phyloP scores from a whole-genome alignment of 2,797 vertebrate species.

The Mus caroli region DNA sequence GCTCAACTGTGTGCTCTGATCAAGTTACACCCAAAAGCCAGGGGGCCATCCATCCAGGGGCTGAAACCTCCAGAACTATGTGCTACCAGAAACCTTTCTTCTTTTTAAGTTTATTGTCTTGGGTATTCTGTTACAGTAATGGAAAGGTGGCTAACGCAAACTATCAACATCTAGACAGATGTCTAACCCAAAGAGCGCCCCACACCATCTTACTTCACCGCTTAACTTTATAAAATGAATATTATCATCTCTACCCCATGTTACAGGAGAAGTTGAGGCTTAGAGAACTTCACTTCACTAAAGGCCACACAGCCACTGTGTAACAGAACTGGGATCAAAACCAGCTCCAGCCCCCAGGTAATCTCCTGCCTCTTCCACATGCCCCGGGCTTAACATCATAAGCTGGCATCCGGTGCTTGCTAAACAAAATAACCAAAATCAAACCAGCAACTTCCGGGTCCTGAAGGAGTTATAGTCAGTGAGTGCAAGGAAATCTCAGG shows the following conservation, averaged over 20 bases:
- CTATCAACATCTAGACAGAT: background rate
- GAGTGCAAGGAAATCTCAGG: background rate
- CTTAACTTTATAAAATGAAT: background rate
- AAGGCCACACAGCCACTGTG: background rate
- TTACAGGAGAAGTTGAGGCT: constrained; percentile 16
- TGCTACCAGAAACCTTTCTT: background rate
- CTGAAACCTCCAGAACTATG: background rate
- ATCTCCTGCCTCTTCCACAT: background rate
- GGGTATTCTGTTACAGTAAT: background rate
- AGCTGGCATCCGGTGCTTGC: background rate
- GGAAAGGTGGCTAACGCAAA: background rate
- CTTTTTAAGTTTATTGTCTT: background rate
- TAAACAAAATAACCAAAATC: background rate
- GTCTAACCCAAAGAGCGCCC: background rate
- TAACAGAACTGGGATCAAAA: background rate
- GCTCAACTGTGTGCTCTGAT: background rate
- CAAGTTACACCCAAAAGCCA: background rate
- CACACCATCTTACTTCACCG: background rate
- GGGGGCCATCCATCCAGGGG: background rate
- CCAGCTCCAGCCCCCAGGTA: background rate
- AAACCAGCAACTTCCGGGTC: background rate
- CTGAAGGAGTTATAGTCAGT: background rate
- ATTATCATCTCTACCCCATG: background rate
- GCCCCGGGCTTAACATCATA: rapidly evolving
- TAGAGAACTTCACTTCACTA: background rate